Evolutionary conservation across 2,888 invertebrate species (phyloP).

Genomic region (Pristionchus fissidentatus): DNA sequence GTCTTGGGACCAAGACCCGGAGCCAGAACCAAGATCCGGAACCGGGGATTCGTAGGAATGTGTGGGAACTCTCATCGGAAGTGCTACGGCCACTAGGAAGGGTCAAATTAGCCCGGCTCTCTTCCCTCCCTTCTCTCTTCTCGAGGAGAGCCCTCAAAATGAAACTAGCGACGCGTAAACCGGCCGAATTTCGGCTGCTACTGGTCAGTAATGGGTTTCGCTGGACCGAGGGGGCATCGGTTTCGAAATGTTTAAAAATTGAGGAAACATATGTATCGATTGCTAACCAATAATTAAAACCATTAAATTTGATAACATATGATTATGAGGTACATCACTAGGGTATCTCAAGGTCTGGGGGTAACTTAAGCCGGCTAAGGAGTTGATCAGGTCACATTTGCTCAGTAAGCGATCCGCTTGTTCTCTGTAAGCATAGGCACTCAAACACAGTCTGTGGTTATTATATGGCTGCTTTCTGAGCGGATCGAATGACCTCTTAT

Average conservation of each 20-base stretch:
- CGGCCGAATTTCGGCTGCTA: constrained; percentile 13
- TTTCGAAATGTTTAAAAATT: neutral
- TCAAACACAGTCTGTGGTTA: too few species aligned
- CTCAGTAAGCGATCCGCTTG: constrained; percentile 37
- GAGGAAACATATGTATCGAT: neutral
- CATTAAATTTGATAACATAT: too few species aligned
- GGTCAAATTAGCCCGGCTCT: constrained; percentile 44
- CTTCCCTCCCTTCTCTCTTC: constrained; percentile 12
- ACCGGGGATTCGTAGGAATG: constrained; percentile 2
- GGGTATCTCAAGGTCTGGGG: too few species aligned
- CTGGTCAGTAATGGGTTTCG: constrained; percentile 1
- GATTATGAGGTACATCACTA: too few species aligned
- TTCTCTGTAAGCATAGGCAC: too few species aligned
- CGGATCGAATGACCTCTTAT: too few species aligned
- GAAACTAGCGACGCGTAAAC: constrained; percentile 49
- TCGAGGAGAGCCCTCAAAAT: constrained; percentile 15
- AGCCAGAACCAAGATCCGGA: neutral
- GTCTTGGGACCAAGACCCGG: constrained; percentile 1
- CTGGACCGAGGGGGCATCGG: neutral
- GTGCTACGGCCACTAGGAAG: constrained; percentile 40
- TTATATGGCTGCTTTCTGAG: too few species aligned
- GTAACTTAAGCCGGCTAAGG: too few species aligned
- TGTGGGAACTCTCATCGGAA: constrained; percentile 40
- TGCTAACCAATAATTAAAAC: too few species aligned
- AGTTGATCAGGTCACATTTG: constrained; percentile 31